Percentiles rank a stretch among this genome's conserved stretches.
Evolutionary conservation across 2,113 vertebrate species (phyloP).

Genomic region (Elaphurus davidianus): DNA sequence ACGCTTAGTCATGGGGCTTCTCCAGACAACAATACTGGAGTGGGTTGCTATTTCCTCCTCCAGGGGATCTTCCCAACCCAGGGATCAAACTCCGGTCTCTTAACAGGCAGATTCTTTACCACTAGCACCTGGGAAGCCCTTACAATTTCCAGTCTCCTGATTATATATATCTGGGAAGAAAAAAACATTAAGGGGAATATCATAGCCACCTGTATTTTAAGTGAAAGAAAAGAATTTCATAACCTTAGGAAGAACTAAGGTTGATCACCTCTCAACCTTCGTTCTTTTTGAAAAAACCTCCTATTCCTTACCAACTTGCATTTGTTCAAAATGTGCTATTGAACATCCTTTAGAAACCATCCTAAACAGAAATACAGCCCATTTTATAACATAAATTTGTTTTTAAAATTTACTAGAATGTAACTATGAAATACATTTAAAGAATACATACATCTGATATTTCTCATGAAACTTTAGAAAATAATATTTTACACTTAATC

Average conservation of each 20-base stretch:
- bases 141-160: neutral
- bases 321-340: neutral
- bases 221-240: neutral
- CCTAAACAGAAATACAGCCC: neutral
- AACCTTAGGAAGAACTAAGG: neutral
- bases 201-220: neutral
- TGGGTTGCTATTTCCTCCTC: neutral
- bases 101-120: neutral
- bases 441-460: neutral
- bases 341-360: neutral
- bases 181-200: neutral
- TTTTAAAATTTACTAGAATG: neutral
- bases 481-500: neutral
- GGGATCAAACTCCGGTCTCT: neutral
- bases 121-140: neutral
- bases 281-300: neutral
- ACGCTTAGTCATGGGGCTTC: neutral
- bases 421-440: conserved; percentile 1
- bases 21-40: neutral
- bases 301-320: neutral
- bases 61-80: neutral
- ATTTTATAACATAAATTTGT: neutral
- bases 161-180: neutral
- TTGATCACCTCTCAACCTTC: neutral
- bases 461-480: conserved; percentile 16